These are phyloP conservation scores for Acronicta leporina DNA, from an alignment of 2,888 invertebrate species.

Conservation along the genomic window DNA sequence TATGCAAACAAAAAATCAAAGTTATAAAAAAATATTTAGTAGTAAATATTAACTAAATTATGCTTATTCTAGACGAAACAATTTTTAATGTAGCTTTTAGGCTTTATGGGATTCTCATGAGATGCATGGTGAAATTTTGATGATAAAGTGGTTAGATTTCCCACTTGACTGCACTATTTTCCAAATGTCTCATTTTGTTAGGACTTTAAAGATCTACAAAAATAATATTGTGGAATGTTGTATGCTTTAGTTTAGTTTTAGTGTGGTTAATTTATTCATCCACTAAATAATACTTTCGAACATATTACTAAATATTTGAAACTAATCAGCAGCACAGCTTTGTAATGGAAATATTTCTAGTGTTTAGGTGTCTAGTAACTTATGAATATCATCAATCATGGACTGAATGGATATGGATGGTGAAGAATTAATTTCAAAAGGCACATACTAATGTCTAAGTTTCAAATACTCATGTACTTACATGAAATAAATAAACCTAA, in stretches of 20 bases:
- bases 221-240: conserved; percentile 82
- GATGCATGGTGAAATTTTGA: conserved; percentile 46
- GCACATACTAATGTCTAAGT: conserved; percentile 76
- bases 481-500: conserved; percentile 63
- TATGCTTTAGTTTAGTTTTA: conserved; percentile 61
- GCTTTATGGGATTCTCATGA: conserved; percentile 45
- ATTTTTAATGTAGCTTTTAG: conserved; percentile 48
- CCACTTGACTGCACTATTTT: conserved; percentile 20
- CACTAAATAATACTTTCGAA: conserved; percentile 42
- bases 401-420: conserved; percentile 80
- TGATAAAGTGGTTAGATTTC: conserved; percentile 19
- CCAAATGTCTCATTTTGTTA: conserved; percentile 30
- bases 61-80: conserved; percentile 72
- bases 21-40: conserved; percentile 77
- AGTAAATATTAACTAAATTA: conserved; percentile 77
- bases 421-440: conserved; percentile 77
- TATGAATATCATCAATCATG: conserved; percentile 67
- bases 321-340: conserved; percentile 24
- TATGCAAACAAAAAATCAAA: conserved; percentile 72
- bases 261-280: conserved; percentile 49
- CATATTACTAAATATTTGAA: conserved; percentile 15
- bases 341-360: conserved; percentile 36
- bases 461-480: conserved; percentile 54
- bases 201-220: conserved; percentile 67
- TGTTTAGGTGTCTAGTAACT: conserved; percentile 36